Evolutionary conservation across 2,113 vertebrate species (phyloP).

Genomic region (Hassar affinis): DNA sequence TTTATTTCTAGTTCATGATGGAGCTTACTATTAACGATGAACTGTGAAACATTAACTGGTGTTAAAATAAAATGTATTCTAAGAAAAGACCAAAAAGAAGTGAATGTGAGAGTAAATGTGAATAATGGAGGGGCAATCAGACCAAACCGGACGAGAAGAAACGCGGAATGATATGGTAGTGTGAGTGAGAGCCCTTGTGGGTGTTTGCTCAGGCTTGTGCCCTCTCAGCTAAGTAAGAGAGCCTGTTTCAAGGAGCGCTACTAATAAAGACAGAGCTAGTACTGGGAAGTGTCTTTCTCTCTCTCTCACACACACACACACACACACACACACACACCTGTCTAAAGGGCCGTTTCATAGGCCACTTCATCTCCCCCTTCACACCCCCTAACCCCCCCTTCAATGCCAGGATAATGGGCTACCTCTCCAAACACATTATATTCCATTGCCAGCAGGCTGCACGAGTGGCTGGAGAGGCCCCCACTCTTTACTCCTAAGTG

Average conservation of each 20-base stretch:
- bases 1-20: not conserved
- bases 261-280: slow-evolving; percentile 54
- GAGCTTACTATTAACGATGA: no score
- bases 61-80: not conserved
- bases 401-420: slow-evolving; percentile 50
- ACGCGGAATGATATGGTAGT: not conserved
- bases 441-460: slow-evolving; percentile 48
- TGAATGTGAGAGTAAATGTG: not conserved
- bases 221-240: slow-evolving; percentile 44
- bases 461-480: slow-evolving; percentile 48
- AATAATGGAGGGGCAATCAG: not conserved
- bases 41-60: no score
- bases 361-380: slow-evolving; percentile 36
- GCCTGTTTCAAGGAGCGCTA: slow-evolving; percentile 39
- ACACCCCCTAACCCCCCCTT: not conserved
- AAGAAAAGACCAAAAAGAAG: not conserved
- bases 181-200: slow-evolving; percentile 33
- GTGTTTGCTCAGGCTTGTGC: slow-evolving; percentile 30
- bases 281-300: slow-evolving; percentile 28
- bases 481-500: slow-evolving; percentile 53
- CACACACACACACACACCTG: slow-evolving; percentile 43
- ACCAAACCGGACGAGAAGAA: not conserved
- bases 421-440: slow-evolving; percentile 62
- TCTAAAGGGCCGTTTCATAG: slow-evolving; percentile 50
- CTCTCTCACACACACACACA: slow-evolving; percentile 23